Conservation (phyloP, 2,797 vertebrate genomes). For the Heteromormyrus szaboi region DNA sequence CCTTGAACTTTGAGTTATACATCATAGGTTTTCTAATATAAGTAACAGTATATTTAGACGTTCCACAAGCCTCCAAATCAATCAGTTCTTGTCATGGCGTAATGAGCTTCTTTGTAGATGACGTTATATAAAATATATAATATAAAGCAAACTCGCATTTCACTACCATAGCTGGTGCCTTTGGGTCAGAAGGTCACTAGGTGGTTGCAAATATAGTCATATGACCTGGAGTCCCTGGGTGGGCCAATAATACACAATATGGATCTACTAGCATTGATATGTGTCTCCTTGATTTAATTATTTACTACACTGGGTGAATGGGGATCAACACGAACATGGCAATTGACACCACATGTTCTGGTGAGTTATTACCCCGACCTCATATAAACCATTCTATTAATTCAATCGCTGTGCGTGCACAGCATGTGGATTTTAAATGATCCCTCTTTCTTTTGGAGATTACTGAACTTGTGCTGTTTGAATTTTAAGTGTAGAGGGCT, state of each 20-base stretch:
- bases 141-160: background rate
- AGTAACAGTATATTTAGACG: background rate
- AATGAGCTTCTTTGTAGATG: background rate
- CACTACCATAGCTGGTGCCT: background rate
- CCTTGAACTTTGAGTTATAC: background rate
- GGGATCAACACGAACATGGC: background rate
- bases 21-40: background rate
- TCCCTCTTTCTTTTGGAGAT: background rate
- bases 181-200: background rate
- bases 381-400: conserved; percentile 3
- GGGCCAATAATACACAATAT: background rate
- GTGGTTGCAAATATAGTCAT: background rate
- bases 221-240: background rate
- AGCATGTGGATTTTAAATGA: background rate
- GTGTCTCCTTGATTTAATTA: background rate
- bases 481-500: background rate
- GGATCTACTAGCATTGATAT: background rate
- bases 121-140: background rate
- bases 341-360: background rate
- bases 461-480: background rate
- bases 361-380: background rate
- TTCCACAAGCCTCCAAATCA: background rate
- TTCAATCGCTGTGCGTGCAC: background rate
- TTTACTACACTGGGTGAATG: background rate
- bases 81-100: background rate